Evolutionary conservation across 2,888 invertebrate species (phyloP).

Genomic region (Deroplatys truncata): DNA sequence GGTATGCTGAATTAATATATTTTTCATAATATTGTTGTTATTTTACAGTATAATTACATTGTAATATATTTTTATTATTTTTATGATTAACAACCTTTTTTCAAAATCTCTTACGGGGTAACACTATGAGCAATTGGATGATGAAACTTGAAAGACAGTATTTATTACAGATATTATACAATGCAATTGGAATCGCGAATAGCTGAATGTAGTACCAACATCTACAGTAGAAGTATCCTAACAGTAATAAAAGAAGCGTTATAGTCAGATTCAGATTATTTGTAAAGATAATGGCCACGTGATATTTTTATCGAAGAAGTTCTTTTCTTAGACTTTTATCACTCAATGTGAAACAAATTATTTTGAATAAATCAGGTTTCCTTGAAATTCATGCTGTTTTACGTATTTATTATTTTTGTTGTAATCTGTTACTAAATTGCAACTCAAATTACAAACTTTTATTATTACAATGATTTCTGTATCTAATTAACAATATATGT

Average conservation of each 20-base stretch:
- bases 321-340: not conserved
- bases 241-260: slow-evolving; percentile 15
- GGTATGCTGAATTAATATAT: slow-evolving; percentile 29
- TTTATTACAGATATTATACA: slow-evolving; percentile 15
- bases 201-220: slow-evolving; percentile 9
- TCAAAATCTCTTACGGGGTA: slow-evolving; percentile 27
- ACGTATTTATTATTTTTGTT: not conserved
- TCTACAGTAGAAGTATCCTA: slow-evolving; percentile 17
- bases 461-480: slow-evolving; percentile 9
- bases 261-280: slow-evolving; percentile 1
- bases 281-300: slow-evolving; percentile 10
- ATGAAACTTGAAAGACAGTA: slow-evolving; percentile 27
- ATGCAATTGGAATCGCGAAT: slow-evolving; percentile 14
- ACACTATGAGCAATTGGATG: slow-evolving; percentile 28
- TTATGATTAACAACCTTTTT: slow-evolving; percentile 31
- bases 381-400: not conserved
- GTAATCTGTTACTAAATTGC: not conserved
- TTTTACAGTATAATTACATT: slow-evolving; percentile 32
- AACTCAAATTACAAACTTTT: slow-evolving; percentile 19
- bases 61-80: slow-evolving; percentile 28
- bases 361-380: not conserved
- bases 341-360: not conserved
- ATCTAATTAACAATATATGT: slow-evolving; percentile 22
- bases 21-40: slow-evolving; percentile 29
- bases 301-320: slow-evolving; percentile 2